Evolutionary conservation across 1,140 invertebrate species (phyloP), one percentile per base, ranked within the genome.

Genomic region (Camponotus pennsylvanicus): DNA sequence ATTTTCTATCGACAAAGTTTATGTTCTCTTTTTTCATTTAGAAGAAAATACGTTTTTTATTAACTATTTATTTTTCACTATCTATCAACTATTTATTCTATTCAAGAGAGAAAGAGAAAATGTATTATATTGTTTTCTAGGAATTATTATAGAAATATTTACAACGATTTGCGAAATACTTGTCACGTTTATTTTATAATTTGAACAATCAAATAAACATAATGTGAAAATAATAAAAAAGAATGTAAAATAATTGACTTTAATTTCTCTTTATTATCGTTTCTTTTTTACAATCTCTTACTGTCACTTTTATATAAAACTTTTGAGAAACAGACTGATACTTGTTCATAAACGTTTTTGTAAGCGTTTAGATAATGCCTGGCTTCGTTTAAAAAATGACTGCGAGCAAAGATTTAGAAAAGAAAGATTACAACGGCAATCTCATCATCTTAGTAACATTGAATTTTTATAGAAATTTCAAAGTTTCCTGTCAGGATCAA

Each of bases 321-420:
- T 79, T 52, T 32, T 13, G 1, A 34, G 45, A 37, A 79, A 79
- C 52, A 67, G 52, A 79, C 32, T 67, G 61, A 67, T 27, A 27
- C 42, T 18, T 13, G 40, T 52, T 79, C 37, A 69, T n/a, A 79
- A 21, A n/a, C 18, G 18, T 13, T 55, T 52, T 67, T 52, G 55
- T 13, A 79, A 45, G 18, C 27, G 18, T 69, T 79, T 55, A 69
- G 49, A 34, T 69, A 55, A 34, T 32, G 11, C 34, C 27, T 55
- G 21, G 34, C n/a, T 69, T 79, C 1, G 45, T 67, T 67, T 37
- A 55, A 67, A 57, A 34, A 52, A 52, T 15, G 49, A 52, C 49
- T 18, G 3, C 77, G 34, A 55, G 32, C 1, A 15, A 42, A 40
- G 34, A 52, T 55, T 79, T 13, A 21, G 6, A 21, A 9, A 40